Percentiles rank a stretch among this genome's conserved stretches.
Evolutionary conservation across 2,113 vertebrate genomes (phyloP).

Genomic region (Macquaria ambigua): DNA sequence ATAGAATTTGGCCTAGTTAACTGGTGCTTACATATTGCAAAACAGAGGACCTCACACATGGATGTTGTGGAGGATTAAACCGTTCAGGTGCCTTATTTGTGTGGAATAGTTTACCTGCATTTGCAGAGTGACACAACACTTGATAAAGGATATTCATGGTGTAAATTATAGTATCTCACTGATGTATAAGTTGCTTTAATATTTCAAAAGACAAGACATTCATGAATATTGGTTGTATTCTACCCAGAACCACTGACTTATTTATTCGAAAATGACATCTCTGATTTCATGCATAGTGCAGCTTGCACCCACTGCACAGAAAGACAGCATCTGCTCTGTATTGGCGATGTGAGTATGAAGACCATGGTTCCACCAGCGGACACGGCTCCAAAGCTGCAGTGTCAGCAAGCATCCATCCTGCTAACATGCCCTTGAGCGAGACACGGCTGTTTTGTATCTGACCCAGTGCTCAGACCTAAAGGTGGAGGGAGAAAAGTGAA

Average conservation of each 20-base stretch:
- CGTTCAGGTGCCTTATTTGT: not conserved
- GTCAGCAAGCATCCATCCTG: constrained; percentile 35
- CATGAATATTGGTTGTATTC: not conserved
- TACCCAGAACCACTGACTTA: not conserved
- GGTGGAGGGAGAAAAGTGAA: constrained; percentile 1
- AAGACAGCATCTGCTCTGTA: not conserved
- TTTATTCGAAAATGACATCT: not conserved
- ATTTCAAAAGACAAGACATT: not conserved
- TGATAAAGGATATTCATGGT: not conserved
- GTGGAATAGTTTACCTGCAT: not conserved
- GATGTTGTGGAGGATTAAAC: not conserved
- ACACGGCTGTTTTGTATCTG: constrained; percentile 4
- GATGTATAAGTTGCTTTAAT: not conserved
- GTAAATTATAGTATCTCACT: not conserved
- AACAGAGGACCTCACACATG: not conserved
- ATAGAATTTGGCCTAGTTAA: not conserved
- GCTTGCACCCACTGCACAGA: not conserved
- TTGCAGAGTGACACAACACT: not conserved
- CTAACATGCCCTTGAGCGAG: not conserved
- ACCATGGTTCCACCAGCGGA: not conserved
- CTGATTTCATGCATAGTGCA: not conserved
- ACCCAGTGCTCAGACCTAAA: constrained; percentile 16
- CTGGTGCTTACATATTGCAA: not conserved
- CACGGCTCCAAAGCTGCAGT: not conserved
- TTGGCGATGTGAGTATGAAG: not conserved